Conservation (phyloP, 2,797 vertebrate species). For the Melanotaenia boesemani region DNA sequence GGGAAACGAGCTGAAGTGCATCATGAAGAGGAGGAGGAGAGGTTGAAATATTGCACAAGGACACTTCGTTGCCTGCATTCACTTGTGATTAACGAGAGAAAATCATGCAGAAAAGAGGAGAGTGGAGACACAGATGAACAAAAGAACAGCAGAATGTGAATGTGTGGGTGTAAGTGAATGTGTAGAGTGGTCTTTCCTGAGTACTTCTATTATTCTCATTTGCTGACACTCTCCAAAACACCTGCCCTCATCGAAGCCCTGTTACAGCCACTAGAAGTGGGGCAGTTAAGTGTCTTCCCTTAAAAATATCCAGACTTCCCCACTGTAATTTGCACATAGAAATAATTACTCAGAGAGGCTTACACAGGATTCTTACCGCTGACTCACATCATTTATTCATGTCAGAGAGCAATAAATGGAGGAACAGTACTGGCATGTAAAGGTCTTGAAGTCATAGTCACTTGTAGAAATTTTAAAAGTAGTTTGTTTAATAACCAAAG, state of each 20-base stretch:
- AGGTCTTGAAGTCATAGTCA: background rate
- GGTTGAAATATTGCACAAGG: slow-evolving; percentile 44
- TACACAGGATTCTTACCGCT: slow-evolving; percentile 10
- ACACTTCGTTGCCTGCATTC: slow-evolving; percentile 3
- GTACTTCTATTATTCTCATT: slow-evolving; percentile 50
- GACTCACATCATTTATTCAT: slow-evolving; percentile 21
- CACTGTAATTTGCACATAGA: slow-evolving; percentile 53
- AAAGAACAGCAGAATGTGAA: slow-evolving; percentile 26
- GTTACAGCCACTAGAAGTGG: slow-evolving; percentile 43
- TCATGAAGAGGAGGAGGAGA: slow-evolving; percentile 30
- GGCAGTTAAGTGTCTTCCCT: slow-evolving; percentile 61
- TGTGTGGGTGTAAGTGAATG: slow-evolving; percentile 21
- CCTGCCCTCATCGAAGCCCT: slow-evolving; percentile 47
- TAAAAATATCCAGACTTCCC: slow-evolving; percentile 43
- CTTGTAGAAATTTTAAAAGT: background rate
- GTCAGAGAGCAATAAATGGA: background rate
- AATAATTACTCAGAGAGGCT: slow-evolving; percentile 37
- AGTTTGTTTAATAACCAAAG: background rate
- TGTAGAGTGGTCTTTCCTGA: slow-evolving; percentile 44
- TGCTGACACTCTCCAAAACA: slow-evolving; percentile 57
- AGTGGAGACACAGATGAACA: slow-evolving; percentile 13
- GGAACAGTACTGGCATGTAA: background rate
- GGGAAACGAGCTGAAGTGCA: slow-evolving; percentile 7
- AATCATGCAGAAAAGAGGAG: background rate
- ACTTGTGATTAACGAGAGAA: slow-evolving; percentile 40